phyloP scores from a whole-genome alignment of 2,113 vertebrate genomes.

The Myiozetetes cayanensis region DNA sequence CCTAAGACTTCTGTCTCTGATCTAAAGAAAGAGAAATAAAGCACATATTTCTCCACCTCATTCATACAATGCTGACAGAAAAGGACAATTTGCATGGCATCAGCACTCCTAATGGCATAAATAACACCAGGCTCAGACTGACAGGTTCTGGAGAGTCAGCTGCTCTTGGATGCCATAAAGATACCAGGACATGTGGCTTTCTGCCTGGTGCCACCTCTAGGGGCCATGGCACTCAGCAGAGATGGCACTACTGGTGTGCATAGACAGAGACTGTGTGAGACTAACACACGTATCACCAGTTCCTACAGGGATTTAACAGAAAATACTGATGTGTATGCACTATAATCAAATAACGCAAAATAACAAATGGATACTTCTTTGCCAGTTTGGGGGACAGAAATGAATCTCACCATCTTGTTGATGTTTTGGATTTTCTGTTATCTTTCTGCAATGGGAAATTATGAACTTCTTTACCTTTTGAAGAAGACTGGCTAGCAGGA shows the following conservation, averaged over 20 bases:
- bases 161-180: neutral
- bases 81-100: neutral
- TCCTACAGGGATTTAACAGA: neutral
- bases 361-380: neutral
- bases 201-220: neutral
- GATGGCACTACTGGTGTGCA: neutral
- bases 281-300: neutral
- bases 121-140: neutral
- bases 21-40: neutral
- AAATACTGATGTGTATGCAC: accelerated
- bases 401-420: neutral
- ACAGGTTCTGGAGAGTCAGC: accelerated
- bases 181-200: neutral
- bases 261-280: neutral
- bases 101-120: neutral
- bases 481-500: neutral
- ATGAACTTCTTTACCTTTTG: neutral
- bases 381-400: neutral
- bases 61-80: neutral
- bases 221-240: neutral
- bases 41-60: neutral
- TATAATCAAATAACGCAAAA: neutral
- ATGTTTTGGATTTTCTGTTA: neutral
- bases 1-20: neutral
- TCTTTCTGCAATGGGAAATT: neutral